A percentile compares a stretch with the other conserved stretches of the same genome.
Conservation (phyloP, 64 coral and sea anemone genomes). For the Montipora cactus region DNA sequence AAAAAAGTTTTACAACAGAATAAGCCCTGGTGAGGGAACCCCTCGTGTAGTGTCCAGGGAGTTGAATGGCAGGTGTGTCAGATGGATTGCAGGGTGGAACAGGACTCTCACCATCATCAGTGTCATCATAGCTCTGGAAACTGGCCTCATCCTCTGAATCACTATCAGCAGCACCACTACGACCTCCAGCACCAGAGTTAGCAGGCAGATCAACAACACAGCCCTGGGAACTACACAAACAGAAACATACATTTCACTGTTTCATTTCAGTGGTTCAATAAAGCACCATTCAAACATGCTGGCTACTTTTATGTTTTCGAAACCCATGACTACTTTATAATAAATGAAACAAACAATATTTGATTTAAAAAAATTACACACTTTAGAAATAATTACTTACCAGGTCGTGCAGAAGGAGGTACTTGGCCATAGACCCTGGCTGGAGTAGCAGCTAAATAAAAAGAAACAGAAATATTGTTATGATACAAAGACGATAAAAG, state of each 20-base stretch:
- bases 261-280: not conserved
- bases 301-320: not conserved
- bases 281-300: not conserved
- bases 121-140: too few relatives aligned
- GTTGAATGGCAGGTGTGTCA: too few relatives aligned
- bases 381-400: not conserved
- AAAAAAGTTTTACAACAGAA: too few relatives aligned
- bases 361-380: not conserved
- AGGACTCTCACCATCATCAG: too few relatives aligned
- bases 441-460: not conserved
- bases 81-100: too few relatives aligned
- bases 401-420: not conserved
- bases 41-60: too few relatives aligned
- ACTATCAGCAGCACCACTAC: not conserved
- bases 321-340: not conserved
- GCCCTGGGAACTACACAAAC: not conserved
- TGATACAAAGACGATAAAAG: not conserved
- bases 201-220: not conserved
- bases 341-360: slow-evolving; percentile 3
- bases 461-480: not conserved
- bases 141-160: too few relatives aligned
- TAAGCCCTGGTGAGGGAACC: too few relatives aligned
- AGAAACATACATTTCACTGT: not conserved
- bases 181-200: not conserved
- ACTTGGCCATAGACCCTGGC: not conserved